Conservation (phyloP, 2,113 vertebrate species). For the Ammodramus savannarum region DNA sequence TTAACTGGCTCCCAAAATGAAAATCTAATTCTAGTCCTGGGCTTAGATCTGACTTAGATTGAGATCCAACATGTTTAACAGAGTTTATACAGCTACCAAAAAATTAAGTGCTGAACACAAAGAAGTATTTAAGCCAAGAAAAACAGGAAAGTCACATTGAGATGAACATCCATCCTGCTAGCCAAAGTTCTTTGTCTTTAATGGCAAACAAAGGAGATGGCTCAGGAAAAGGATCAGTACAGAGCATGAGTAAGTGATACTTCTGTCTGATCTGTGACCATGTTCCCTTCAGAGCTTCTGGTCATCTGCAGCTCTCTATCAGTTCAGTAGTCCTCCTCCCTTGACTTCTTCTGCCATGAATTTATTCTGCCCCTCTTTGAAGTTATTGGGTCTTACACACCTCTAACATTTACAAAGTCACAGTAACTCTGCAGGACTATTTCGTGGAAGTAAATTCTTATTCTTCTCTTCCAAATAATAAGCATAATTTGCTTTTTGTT, state of each 20-base stretch:
- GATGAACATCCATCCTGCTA: neutral
- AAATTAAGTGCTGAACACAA: neutral
- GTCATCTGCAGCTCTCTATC: neutral
- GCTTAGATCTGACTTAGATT: neutral
- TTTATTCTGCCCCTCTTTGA: neutral
- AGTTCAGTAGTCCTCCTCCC: neutral
- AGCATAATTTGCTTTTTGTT: neutral
- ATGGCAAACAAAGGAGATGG: neutral
- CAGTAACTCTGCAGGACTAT: neutral
- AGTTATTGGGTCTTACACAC: fast-evolving
- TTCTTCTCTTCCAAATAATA: neutral
- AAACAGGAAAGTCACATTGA: neutral
- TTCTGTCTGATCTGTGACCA: neutral
- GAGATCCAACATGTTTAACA: neutral
- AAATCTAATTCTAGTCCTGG: neutral
- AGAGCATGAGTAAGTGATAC: neutral
- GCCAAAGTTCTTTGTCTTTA: neutral
- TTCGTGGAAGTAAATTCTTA: neutral
- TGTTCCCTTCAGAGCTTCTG: neutral
- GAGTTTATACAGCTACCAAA: neutral
- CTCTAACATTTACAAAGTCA: neutral
- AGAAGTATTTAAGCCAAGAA: neutral
- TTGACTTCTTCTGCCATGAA: neutral
- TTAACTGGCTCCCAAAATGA: neutral
- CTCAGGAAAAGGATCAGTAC: neutral